phyloP scores from a whole-genome alignment of 2,113 vertebrate species.

The Trichomycterus rosablanca region DNA sequence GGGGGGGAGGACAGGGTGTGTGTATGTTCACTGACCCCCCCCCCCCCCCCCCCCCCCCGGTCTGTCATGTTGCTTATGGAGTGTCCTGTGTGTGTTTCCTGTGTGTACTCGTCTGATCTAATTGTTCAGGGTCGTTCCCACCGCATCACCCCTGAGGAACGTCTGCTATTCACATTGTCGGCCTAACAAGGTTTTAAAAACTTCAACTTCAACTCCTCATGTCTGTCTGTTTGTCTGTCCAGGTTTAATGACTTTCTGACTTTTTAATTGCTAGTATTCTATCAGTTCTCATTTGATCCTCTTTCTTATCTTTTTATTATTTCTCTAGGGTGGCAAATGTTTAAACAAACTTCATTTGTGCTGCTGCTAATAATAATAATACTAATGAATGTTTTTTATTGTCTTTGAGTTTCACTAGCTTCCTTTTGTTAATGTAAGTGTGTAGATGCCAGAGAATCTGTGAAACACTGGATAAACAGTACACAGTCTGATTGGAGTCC shows the following conservation, averaged over 20 bases:
- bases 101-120: neutral
- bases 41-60: neutral
- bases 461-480: slow-evolving; percentile 16
- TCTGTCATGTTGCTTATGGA: neutral
- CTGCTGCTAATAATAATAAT: too few relatives aligned
- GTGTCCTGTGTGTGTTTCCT: neutral
- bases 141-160: slow-evolving; percentile 34
- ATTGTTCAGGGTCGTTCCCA: slow-evolving; percentile 17
- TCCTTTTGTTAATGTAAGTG: neutral
- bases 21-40: neutral
- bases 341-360: too few relatives aligned
- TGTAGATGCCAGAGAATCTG: neutral
- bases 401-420: neutral
- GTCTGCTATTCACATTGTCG: slow-evolving; percentile 5
- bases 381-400: too few relatives aligned
- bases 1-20: too few relatives aligned
- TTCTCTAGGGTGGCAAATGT: neutral
- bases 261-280: too few relatives aligned
- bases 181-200: slow-evolving; percentile 25
- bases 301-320: neutral
- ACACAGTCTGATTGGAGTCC: slow-evolving; percentile 25
- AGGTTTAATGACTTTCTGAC: too few relatives aligned
- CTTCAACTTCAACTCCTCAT: too few relatives aligned
- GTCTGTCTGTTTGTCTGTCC: too few relatives aligned
- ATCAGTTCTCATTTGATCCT: slow-evolving; percentile 1